Evolutionary conservation across 2,888 invertebrate species (phyloP), one percentile per base, ranked within the genome.

Genomic region (Julus scandinavius): DNA sequence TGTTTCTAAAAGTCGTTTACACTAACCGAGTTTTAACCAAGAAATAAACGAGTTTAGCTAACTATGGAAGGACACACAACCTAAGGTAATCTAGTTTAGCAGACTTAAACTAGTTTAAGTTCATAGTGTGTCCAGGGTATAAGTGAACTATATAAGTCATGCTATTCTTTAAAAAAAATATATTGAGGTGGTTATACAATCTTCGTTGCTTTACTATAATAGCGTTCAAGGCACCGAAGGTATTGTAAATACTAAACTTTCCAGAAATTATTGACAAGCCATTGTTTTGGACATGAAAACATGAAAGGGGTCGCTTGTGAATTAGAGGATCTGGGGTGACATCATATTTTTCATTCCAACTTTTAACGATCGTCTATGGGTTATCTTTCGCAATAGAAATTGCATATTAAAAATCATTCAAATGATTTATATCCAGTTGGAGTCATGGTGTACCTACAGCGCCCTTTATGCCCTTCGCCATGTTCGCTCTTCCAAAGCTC

Each of bases 381-480:
- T 80, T 80, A 80, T 80, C 80, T 80, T 80, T 72, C 6, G 72
- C 72, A 72, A 29, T 72, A 72, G 72, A 72, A 72, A 72, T 72
- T 80, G 80, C 80, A 80, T 80, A 80, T 80, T 80, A 80, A 80
- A 80, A 80, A 80, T 80, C 80, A 80, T 80, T 80, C 38, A 11
- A 80, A 80, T 80, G 80, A 80, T 80, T 80, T 80, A 80, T 80
- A 40, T 80, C 80, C 80, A 80, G 38, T 38, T 15, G 11, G 13
- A 80, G 80, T 40, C 80, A 38, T 15, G 80, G 80, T 80, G 80
- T 80, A 80, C 80, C 80, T 80, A 80, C 80, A 38, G 80, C 80
- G 80, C 80, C 80, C 80, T 80, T 80, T 80, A 80, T 80, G 80
- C 80, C 80, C 80, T 80, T 80, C 72, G 38, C 80, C 80, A 80